Evolutionary conservation across 2,888 invertebrate genomes (phyloP), one percentile per base, ranked within the genome.

Genomic region (Troides aeacus): DNA sequence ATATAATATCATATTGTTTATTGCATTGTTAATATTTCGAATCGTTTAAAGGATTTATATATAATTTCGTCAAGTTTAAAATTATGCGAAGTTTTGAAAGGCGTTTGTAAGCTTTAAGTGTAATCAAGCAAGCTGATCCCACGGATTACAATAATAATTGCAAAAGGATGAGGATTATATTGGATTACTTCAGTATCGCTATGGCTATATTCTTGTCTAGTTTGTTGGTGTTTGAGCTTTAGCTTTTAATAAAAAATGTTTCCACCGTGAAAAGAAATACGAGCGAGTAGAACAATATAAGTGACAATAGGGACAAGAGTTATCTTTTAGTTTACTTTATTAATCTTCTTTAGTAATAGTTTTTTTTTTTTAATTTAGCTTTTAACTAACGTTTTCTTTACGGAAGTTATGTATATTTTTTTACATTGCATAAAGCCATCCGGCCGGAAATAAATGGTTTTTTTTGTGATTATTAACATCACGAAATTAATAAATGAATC

Each of bases 141-240:
- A 24, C n/a, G 68, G 60, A 68, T 68, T 68, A 68, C 68, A 68
- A 68, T 68, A 68, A 68, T 68, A 68, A 68, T 68, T 68, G 68
- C 68, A 60, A 68, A 68, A 63, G 68, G 68, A 36, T 68, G 53
- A 23, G 68, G 64, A 68, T 68, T 68, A 68, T 60, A 64, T 64
- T 68, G 46, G 63, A 63, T 62, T 60, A 36, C 64, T 68, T 64
- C 23, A 56, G 60, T 39, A 68, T 50, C 68, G 53, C 30, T 62
- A 60, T 39, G 53, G 68, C 42, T 64, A 57, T 68, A 67, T 42
- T 23, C 62, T 62, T 61, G 57, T 15, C 15, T 12, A 58, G 23
- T 56, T 56, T 21, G 56, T 21, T 21, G 56, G 56, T 21, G 21
- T 56, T 56, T 56, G 56, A 56, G 56, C 56, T 56, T 56, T 21